These are phyloP conservation scores for Popillia japonica DNA, from an alignment of 1,140 invertebrate species.

Conservation along the genomic window DNA sequence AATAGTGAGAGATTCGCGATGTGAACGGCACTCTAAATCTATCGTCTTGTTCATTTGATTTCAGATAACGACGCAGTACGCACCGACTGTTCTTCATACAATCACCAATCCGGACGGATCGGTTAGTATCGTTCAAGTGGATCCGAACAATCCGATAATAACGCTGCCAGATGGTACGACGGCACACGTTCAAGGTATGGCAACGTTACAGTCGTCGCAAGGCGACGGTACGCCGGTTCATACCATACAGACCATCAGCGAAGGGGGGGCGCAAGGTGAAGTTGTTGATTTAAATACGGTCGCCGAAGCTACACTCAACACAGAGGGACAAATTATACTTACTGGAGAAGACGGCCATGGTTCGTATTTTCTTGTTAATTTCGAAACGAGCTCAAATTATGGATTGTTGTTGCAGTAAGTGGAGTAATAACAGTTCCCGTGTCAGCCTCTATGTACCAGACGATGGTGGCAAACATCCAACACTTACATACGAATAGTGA, in stretches of 20 bases:
- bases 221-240: slow-evolving; percentile 77
- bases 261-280: slow-evolving; percentile 71
- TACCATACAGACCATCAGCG: slow-evolving; percentile 79
- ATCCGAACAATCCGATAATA: slow-evolving; percentile 93
- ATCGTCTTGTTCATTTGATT: not conserved
- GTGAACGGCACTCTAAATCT: not conserved
- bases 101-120: slow-evolving; percentile 97
- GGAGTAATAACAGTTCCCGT: slow-evolving; percentile 96
- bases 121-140: slow-evolving; percentile 95
- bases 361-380: slow-evolving; percentile 58
- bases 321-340: slow-evolving; percentile 94
- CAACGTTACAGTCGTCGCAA: slow-evolving; percentile 80
- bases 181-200: slow-evolving; percentile 90
- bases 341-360: slow-evolving; percentile 94
- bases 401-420: slow-evolving; percentile 75
- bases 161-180: slow-evolving; percentile 95
- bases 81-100: slow-evolving; percentile 92
- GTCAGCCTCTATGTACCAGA: slow-evolving; percentile 94
- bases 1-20: not conserved
- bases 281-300: slow-evolving; percentile 88
- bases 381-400: not conserved
- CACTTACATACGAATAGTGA: slow-evolving; percentile 77
- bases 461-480: slow-evolving; percentile 92
- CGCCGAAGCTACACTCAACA: slow-evolving; percentile 84
- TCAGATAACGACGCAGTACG: slow-evolving; percentile 77